Evolutionary conservation across 1,140 invertebrate species (phyloP).

Genomic region (Pseudobourletiella spinata): DNA sequence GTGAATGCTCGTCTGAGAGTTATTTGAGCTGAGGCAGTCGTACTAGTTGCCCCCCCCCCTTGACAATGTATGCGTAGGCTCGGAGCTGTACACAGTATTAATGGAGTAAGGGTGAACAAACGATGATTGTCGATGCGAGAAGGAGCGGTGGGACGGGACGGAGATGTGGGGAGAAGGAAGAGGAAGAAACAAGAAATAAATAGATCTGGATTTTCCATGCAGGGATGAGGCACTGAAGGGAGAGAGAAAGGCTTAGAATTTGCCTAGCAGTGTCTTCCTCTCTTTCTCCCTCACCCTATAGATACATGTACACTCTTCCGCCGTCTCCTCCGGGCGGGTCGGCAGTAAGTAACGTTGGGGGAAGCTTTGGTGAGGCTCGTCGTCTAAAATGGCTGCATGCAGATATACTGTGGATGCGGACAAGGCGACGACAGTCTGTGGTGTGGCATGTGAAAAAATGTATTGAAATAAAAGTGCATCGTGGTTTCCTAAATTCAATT

Average conservation of each 20-base stretch:
- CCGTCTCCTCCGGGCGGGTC: no score
- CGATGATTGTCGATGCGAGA: slow-evolving; percentile 3
- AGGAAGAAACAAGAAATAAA: slow-evolving; percentile 8
- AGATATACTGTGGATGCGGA: background rate
- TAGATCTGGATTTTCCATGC: background rate
- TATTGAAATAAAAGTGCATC: slow-evolving; percentile 9
- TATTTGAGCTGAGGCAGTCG: background rate
- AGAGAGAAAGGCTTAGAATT: background rate
- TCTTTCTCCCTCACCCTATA: background rate
- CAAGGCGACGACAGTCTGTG: background rate
- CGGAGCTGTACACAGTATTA: background rate
- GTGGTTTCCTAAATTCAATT: slow-evolving; percentile 11
- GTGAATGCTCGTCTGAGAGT: background rate
- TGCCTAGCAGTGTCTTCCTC: background rate
- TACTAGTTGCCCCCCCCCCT: no score
- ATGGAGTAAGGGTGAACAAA: background rate
- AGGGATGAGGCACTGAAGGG: background rate
- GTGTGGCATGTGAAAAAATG: background rate
- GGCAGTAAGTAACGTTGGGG: no score
- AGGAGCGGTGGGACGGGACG: background rate
- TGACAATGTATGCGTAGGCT: background rate
- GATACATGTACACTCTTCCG: background rate
- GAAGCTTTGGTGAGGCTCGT: background rate
- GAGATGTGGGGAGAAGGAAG: background rate
- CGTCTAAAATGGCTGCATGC: background rate